phyloP scores from a whole-genome alignment of 2,113 vertebrate species.

The Australoheros scitulus region DNA sequence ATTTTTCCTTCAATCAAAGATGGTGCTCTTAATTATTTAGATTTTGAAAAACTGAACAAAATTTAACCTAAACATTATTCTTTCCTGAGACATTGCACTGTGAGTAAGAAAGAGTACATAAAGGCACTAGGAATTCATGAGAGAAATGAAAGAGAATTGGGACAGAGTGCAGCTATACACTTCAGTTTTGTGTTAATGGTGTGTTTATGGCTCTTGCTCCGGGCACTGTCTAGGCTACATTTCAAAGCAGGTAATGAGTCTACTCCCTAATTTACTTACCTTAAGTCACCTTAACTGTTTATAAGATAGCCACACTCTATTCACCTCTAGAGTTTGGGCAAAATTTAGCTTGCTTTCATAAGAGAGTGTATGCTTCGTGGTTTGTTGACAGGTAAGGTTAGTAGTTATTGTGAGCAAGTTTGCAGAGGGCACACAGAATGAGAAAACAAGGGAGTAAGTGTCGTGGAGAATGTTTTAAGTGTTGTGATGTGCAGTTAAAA shows the following conservation, averaged over 20 bases:
- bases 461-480: neutral
- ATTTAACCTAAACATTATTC: neutral
- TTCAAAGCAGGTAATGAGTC: constrained; percentile 71
- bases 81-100: neutral
- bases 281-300: constrained; percentile 62
- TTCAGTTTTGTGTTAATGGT: constrained; percentile 44
- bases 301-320: constrained; percentile 46
- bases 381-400: neutral
- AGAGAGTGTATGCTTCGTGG: neutral
- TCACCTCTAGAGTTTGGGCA: constrained; percentile 25
- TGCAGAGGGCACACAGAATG: constrained; percentile 4
- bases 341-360: constrained; percentile 27
- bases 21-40: neutral
- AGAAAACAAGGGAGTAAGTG: neutral
- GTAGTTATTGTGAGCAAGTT: neutral
- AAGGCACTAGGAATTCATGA: neutral
- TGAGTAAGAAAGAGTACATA: neutral
- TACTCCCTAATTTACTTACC: constrained; percentile 68
- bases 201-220: constrained; percentile 58
- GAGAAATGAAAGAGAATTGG: neutral
- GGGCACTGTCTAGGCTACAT: constrained; percentile 58
- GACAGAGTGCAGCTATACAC: constrained; percentile 3
- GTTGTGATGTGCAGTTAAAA: neutral
- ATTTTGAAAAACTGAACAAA: neutral
- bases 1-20: neutral